A percentile compares a stretch with the other conserved stretches of the same genome.
Evolutionary conservation across 2,888 invertebrate genomes (phyloP).

Genomic region (Trissolcus brochymenae): DNA sequence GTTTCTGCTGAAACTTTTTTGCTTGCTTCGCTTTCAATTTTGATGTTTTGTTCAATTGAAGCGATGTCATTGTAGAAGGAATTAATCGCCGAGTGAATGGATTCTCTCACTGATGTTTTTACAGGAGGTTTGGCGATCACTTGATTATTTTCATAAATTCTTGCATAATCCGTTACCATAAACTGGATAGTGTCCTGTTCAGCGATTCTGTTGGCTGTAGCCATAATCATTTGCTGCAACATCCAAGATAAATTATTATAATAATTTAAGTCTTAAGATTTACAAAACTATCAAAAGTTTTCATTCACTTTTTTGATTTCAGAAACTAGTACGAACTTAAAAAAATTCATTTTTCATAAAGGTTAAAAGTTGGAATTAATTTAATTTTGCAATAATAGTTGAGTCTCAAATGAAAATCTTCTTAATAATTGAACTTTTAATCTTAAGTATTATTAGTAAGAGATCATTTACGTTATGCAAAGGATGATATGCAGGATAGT

Average conservation of each 20-base stretch:
- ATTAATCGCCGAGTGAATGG: constrained; percentile 78
- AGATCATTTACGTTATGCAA: constrained; percentile 67
- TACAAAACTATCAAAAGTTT: too few relatives aligned
- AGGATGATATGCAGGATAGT: constrained; percentile 71
- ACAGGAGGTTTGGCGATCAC: constrained; percentile 74
- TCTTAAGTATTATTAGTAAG: neutral
- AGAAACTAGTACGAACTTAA: neutral
- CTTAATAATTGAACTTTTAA: neutral
- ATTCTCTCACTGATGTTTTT: constrained; percentile 68
- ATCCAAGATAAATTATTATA: neutral
- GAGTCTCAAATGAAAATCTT: too few relatives aligned
- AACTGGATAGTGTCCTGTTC: constrained; percentile 71
- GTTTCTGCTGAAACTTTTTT: constrained; percentile 53
- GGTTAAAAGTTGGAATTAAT: too few relatives aligned
- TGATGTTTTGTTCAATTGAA: constrained; percentile 75
- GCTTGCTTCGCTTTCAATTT: constrained; percentile 57
- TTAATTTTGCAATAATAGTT: too few relatives aligned
- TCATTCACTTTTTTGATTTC: too few relatives aligned
- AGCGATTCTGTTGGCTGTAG: constrained; percentile 69
- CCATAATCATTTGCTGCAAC: constrained; percentile 68
- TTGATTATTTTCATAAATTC: constrained; percentile 71
- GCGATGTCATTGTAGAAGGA: constrained; percentile 81
- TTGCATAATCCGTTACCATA: constrained; percentile 70
- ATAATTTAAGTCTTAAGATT: too few relatives aligned
- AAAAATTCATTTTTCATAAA: neutral